phyloP scores from a whole-genome alignment of 2,113 vertebrate genomes.

The Erythrocebus patas region DNA sequence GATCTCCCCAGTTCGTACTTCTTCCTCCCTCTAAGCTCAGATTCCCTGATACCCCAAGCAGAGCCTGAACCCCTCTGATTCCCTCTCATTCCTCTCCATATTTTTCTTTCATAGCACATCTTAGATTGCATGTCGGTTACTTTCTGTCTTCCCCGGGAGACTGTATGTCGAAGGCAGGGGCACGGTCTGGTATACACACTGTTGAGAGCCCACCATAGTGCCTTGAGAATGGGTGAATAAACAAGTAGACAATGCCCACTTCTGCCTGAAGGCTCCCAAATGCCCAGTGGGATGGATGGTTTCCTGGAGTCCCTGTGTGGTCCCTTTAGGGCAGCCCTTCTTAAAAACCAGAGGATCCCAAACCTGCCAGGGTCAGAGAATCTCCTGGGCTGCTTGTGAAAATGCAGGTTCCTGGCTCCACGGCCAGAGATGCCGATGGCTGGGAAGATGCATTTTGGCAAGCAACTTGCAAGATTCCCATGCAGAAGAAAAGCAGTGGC shows the following conservation, averaged over 20 bases:
- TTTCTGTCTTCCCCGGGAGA: background rate
- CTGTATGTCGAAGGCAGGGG: background rate
- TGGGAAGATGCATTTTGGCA: background rate
- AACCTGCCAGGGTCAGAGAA: background rate
- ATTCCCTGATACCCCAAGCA: background rate
- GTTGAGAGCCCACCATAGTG: background rate
- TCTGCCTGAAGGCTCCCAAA: background rate
- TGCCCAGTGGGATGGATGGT: background rate
- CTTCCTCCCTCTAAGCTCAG: background rate
- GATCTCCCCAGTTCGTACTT: background rate
- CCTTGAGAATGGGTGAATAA: background rate
- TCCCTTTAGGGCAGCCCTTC: background rate
- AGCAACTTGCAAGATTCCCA: background rate
- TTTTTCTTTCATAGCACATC: background rate
- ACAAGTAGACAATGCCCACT: background rate
- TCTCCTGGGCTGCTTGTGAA: background rate
- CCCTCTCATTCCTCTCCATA: background rate
- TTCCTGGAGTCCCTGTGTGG: background rate
- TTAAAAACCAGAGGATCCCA: background rate
- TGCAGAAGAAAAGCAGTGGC: background rate
- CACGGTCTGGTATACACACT: background rate
- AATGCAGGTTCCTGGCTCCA: background rate
- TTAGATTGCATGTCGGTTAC: background rate
- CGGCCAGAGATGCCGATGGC: background rate
- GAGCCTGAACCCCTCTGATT: background rate